Evolutionary conservation across 2,888 invertebrate species (phyloP), one percentile per base, ranked within the genome.

Genomic region (Meliscaeva auricollis): DNA sequence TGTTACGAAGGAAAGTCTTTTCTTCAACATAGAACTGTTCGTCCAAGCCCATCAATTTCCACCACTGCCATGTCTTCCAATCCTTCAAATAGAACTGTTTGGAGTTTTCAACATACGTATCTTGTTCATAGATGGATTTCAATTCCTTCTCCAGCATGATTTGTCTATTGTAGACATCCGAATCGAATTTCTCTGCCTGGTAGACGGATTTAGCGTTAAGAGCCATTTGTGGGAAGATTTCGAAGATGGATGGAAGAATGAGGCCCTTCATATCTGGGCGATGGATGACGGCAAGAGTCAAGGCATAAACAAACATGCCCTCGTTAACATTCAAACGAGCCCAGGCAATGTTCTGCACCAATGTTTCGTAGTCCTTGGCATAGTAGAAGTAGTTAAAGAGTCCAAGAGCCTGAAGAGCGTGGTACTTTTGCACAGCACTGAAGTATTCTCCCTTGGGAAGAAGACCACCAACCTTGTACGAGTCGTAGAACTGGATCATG

Each of bases 171-270:
- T 87, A 90, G 75, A 89, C 88, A 92, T 89, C 93, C 92, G 87
- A 94, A 92, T 90, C 94, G 94, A 89, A 92, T 82, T 92, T 90
- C 88, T 95, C 94, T 4, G 95, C 95, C 78, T 94, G 93, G 52
- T 94, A 93, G 90, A 96, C 94, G 81, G 95, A 93, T 89, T 95
- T 94, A 74, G 94, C 93, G 89, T 95, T 95, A 90, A 95, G 94
- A 93, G 95, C 96, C 91, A 94, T 94, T 87, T 95, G 94, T 0
- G 96, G 96, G 90, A 94, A 94, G 84, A 96, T 93, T 91, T 96
- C 96, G 89, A 96, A 95, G 72, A 95, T 93, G 62, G 96, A 94
- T 15, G 96, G 96, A 9, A 96, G 91, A 48, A 94, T 92, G 70
- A 96, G 91, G 30, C 94, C 95, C 88, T 94, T 93, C 75, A 94